Evolutionary conservation across 2,113 vertebrate genomes (phyloP).

Genomic region (Hoplias malabaricus): DNA sequence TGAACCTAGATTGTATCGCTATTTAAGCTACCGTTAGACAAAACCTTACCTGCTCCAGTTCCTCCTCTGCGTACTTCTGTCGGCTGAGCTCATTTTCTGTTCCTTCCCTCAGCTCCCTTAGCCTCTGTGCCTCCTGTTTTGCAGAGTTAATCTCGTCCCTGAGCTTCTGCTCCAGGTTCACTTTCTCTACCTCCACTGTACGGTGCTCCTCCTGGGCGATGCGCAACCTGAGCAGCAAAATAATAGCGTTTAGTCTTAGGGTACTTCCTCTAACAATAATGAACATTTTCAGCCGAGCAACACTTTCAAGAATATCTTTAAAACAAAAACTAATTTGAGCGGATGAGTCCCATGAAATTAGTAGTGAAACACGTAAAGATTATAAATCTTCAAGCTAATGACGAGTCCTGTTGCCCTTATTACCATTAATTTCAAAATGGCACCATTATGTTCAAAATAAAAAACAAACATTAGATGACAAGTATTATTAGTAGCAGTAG

Average conservation of each 20-base stretch:
- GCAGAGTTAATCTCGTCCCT: constrained; percentile 92
- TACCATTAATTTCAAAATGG: too few species aligned
- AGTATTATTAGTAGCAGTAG: too few species aligned
- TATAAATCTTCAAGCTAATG: neutral
- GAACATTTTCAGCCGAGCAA: neutral
- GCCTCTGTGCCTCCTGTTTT: constrained; percentile 93
- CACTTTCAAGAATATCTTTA: neutral
- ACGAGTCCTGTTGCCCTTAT: neutral
- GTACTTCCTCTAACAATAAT: neutral
- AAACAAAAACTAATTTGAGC: neutral
- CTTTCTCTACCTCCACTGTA: constrained; percentile 95
- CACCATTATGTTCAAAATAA: too few species aligned
- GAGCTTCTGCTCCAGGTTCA: constrained; percentile 93
- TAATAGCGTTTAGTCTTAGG: neutral
- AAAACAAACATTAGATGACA: too few species aligned
- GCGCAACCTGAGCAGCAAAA: constrained; percentile 78
- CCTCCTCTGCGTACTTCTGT: constrained; percentile 95
- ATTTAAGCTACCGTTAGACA: too few species aligned
- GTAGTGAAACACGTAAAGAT: neutral
- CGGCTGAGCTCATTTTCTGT: constrained; percentile 93
- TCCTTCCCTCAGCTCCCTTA: constrained; percentile 91
- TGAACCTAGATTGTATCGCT: too few species aligned
- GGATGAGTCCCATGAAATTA: too few species aligned
- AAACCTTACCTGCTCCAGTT: constrained; percentile 87
- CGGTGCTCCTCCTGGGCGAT: constrained; percentile 97